Conservation (phyloP, 2,113 vertebrate species). For the Microcebus jonahi region DNA sequence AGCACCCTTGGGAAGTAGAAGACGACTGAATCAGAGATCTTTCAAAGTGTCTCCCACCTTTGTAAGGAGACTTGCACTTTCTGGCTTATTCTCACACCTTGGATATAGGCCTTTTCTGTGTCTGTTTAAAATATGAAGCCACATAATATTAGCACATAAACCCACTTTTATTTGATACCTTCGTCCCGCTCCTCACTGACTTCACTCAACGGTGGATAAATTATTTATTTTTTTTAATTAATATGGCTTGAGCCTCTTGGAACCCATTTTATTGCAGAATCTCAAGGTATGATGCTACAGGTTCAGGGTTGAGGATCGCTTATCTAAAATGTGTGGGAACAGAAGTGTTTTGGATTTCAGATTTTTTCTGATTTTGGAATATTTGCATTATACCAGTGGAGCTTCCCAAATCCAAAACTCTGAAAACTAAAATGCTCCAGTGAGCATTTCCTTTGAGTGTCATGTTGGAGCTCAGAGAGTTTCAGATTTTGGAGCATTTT, state of each 20-base stretch:
- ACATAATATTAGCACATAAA: neutral
- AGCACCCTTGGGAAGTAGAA: neutral
- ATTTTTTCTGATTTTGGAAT: neutral
- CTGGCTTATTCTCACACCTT: neutral
- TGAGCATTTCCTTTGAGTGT: neutral
- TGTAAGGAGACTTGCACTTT: neutral
- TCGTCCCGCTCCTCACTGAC: neutral
- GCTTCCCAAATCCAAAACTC: neutral
- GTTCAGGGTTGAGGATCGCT: neutral
- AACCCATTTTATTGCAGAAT: neutral
- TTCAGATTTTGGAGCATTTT: neutral
- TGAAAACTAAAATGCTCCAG: neutral
- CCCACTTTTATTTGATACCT: neutral
- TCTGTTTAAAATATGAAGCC: neutral
- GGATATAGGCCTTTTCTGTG: neutral
- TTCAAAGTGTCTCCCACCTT: neutral
- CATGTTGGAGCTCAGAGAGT: neutral
- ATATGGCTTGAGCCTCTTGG: neutral
- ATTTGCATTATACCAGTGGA: neutral
- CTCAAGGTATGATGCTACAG: neutral
- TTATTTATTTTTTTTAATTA: neutral
- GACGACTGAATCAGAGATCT: neutral
- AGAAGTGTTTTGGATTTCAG: neutral
- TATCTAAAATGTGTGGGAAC: neutral
- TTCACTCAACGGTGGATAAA: neutral